phyloP scores from a whole-genome alignment of 92 coral and sea anemone genomes.

The Parazoanthus atlanticus region DNA sequence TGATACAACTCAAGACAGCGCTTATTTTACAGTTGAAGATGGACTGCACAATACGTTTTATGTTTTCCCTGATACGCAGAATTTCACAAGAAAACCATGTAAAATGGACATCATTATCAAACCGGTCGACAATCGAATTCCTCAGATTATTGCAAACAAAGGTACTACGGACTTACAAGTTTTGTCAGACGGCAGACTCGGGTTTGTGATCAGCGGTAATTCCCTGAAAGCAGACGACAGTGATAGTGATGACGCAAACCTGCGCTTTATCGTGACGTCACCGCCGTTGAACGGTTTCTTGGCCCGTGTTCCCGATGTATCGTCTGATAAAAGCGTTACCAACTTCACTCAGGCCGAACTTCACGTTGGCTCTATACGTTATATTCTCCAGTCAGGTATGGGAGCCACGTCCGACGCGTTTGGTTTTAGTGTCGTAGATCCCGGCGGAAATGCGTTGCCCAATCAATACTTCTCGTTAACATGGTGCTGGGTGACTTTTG shows the following conservation, averaged over 20 bases:
- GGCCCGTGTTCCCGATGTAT: conserved; percentile 34
- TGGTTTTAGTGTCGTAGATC: conserved; percentile 76
- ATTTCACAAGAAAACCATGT: conserved; percentile 65
- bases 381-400: conserved; percentile 60
- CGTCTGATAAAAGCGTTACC: conserved; percentile 45
- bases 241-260: conserved; percentile 75
- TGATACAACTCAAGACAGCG: conserved; percentile 80
- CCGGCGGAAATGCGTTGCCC: conserved; percentile 78
- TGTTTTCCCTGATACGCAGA: conserved; percentile 70
- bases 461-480: conserved; percentile 79
- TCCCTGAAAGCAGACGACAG: conserved; percentile 79
- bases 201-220: conserved; percentile 67
- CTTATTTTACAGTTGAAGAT: conserved; percentile 72
- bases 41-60: conserved; percentile 79
- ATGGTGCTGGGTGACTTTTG: conserved; percentile 91
- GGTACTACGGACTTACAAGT: conserved; percentile 85
- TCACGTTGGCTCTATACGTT: conserved; percentile 58
- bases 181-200: conserved; percentile 64
- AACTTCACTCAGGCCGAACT: conserved; percentile 81
- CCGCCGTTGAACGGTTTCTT: conserved; percentile 75
- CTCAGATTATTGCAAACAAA: conserved; percentile 78
- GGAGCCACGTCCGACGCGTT: conserved; percentile 91
- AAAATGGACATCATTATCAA: conserved; percentile 60
- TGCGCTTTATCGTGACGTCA: conserved; percentile 63
- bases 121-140: conserved; percentile 91